Conservation (phyloP, 2,113 vertebrate species). For the Edolisoma coerulescens region DNA sequence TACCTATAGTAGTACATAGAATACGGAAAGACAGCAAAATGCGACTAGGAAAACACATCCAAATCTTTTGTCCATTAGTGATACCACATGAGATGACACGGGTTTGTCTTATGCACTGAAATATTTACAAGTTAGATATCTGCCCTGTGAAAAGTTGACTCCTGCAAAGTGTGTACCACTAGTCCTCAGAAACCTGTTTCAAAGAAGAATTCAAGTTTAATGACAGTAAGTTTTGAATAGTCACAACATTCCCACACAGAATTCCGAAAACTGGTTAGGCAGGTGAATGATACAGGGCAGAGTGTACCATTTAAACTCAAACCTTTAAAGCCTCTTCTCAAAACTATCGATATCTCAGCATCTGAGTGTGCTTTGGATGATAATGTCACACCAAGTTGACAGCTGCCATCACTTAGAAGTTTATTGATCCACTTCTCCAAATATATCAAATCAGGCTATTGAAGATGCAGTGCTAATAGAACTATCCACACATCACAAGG, state of each 20-base stretch:
- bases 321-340: neutral
- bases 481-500: neutral
- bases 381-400: neutral
- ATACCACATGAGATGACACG: neutral
- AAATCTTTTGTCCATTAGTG: neutral
- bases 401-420: neutral
- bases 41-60: neutral
- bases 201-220: neutral
- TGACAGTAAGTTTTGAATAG: neutral
- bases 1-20: neutral
- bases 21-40: neutral
- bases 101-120: neutral
- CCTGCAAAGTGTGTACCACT: neutral
- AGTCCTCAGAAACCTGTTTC: neutral
- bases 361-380: neutral
- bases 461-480: neutral
- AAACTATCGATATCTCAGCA: neutral
- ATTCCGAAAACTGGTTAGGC: neutral
- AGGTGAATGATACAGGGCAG: neutral
- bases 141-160: neutral
- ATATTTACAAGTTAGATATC: neutral
- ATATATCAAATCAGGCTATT: neutral
- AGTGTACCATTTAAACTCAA: neutral
- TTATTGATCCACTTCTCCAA: neutral
- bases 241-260: neutral